Evolutionary conservation across 2,888 invertebrate genomes (phyloP).

Genomic region (Cyclophora punctaria): DNA sequence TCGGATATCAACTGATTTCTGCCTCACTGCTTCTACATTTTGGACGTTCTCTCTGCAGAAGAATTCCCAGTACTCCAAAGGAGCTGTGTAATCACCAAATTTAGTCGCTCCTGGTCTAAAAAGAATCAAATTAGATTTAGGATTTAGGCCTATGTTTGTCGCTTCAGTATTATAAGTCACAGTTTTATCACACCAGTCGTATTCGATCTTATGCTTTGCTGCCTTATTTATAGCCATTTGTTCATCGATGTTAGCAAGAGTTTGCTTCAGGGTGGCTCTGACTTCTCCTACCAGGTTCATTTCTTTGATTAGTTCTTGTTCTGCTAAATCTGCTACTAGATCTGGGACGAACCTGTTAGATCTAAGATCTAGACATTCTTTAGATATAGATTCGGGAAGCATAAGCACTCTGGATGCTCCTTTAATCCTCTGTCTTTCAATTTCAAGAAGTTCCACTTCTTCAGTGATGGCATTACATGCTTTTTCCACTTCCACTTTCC

Average conservation of each 20-base stretch:
- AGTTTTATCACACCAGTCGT: constrained; percentile 94
- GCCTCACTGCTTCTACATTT: constrained; percentile 83
- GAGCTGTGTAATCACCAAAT: constrained; percentile 81
- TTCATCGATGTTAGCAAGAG: constrained; percentile 78
- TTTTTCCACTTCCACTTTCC: constrained; percentile 84
- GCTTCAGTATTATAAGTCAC: constrained; percentile 86
- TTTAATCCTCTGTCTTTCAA: constrained; percentile 79
- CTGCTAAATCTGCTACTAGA: constrained; percentile 83
- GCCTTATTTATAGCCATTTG: constrained; percentile 85
- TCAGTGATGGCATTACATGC: constrained; percentile 80
- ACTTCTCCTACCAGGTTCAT: constrained; percentile 82
- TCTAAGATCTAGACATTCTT: constrained; percentile 83
- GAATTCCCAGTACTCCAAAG: constrained; percentile 87
- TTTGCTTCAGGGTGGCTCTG: constrained; percentile 75
- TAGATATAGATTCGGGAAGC: constrained; percentile 83
- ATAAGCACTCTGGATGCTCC: constrained; percentile 79
- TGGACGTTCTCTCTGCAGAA: constrained; percentile 86
- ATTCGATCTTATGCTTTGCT: constrained; percentile 87
- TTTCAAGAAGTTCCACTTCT: constrained; percentile 81
- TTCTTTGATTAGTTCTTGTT: constrained; percentile 86
- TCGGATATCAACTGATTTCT: constrained; percentile 83
- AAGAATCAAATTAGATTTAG: constrained; percentile 80
- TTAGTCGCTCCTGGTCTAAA: constrained; percentile 88
- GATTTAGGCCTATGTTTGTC: constrained; percentile 79
- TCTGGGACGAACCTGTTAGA: constrained; percentile 82